Evolutionary conservation across 2,888 invertebrate genomes (phyloP), one percentile per base, ranked within the genome.

Genomic region (Napeogenes sylphis): DNA sequence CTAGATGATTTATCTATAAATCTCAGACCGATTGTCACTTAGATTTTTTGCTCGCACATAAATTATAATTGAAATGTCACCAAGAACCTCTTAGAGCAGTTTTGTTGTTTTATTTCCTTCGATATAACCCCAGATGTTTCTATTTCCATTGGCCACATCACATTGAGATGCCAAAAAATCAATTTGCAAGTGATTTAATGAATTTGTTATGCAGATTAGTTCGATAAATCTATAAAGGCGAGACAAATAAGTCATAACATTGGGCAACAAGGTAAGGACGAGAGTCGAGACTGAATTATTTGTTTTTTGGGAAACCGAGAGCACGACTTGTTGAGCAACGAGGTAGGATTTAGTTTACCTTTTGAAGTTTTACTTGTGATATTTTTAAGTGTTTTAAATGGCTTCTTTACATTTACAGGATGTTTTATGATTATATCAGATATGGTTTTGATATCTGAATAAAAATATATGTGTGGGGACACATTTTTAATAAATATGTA

Each of bases 171-270:
- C 73, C 76, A 80, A 82, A 82, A 82, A 86, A 85, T 83, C 82
- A 83, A 84, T 87, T 86, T 83, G 75, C 81, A 82, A 78, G 76
- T 79, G 78, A 82, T 84, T 83, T 83, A 84, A 84, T 84, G 83
- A 79, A 81, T 80, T 76, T 84, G 82, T 82, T 87, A 87, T 85
- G 84, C 76, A 81, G 82, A 87, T 87, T 80, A 72, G 61, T 74
- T 78, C 77, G 76, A 89, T 89, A 88, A 88, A 88, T 88, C 85
- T 82, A 74, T 68, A 70, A 70, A 74, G 71, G 72, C 81, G 83
- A 85, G 88, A 87, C 88, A 85, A 87, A 87, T 87, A 88, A 87
- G 90, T 90, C 89, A 87, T 87, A 90, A 89, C 85, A 87, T 88
- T 87, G 83, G 79, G 71, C 75, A 73, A 78, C 71, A 79, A 68